A percentile compares a stretch with the other conserved stretches of the same genome.
Evolutionary conservation across 2,113 vertebrate genomes (phyloP).

Genomic region (Epinephelus moara): DNA sequence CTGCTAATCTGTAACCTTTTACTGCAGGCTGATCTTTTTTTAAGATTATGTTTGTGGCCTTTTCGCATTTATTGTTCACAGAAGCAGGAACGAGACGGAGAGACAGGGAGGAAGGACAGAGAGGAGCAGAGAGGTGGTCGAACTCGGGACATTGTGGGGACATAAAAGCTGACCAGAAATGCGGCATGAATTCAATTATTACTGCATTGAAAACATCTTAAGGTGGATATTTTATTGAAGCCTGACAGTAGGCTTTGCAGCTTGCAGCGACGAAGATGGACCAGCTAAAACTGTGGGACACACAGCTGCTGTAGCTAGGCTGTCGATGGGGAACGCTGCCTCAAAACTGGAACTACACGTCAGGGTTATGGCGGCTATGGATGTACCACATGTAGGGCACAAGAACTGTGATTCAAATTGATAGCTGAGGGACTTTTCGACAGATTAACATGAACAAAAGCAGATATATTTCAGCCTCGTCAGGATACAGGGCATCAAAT

Average conservation of each 20-base stretch:
- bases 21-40: constrained; percentile 7
- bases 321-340: too few relatives aligned
- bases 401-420: too few relatives aligned
- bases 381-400: too few relatives aligned
- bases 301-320: background rate
- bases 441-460: too few relatives aligned
- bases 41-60: background rate
- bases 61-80: constrained; percentile 14
- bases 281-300: background rate
- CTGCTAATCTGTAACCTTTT: constrained; percentile 37
- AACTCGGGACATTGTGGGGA: background rate
- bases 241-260: background rate
- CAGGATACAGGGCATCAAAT: too few relatives aligned
- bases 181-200: background rate
- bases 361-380: background rate
- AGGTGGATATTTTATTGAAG: background rate
- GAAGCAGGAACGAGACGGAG: background rate
- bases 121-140: background rate
- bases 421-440: too few relatives aligned
- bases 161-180: background rate
- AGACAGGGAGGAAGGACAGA: background rate
- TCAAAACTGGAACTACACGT: background rate
- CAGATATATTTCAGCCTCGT: too few relatives aligned
- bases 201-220: background rate
- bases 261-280: background rate